phyloP scores from a whole-genome alignment of 2,888 invertebrate genomes.

The Andrena bucephala region DNA sequence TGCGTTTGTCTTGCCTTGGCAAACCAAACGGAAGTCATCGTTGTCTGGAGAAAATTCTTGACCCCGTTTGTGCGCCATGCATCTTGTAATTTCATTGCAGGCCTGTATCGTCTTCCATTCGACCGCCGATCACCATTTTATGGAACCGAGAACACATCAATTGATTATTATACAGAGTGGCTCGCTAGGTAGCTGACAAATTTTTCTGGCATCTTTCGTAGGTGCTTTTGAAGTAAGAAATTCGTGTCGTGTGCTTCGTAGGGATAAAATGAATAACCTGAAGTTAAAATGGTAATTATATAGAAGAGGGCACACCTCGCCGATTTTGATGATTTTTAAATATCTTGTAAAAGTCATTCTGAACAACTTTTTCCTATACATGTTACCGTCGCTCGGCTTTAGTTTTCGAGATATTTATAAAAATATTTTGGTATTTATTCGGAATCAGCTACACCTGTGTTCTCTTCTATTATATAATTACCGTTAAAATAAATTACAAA shows the following conservation, averaged over 20 bases:
- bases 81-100: not conserved
- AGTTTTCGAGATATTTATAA: no score
- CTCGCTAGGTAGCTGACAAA: not conserved
- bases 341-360: no score
- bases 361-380: no score
- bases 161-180: not conserved
- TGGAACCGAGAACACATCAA: not conserved
- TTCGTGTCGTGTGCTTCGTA: not conserved
- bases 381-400: no score
- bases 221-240: not conserved
- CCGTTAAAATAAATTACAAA: no score
- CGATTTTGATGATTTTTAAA: no score
- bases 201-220: not conserved
- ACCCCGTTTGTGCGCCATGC: not conserved
- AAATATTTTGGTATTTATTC: no score
- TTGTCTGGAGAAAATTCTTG: slow-evolving; percentile 46
- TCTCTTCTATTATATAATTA: no score
- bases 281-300: no score
- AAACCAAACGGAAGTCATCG: slow-evolving; percentile 43
- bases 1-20: slow-evolving; percentile 53
- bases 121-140: slow-evolving; percentile 23
- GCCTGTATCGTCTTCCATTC: slow-evolving; percentile 3
- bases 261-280: no score
- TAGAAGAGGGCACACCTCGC: no score
- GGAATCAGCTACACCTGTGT: no score